Conservation (phyloP, 2,113 vertebrate species). For the Ameiurus melas region DNA sequence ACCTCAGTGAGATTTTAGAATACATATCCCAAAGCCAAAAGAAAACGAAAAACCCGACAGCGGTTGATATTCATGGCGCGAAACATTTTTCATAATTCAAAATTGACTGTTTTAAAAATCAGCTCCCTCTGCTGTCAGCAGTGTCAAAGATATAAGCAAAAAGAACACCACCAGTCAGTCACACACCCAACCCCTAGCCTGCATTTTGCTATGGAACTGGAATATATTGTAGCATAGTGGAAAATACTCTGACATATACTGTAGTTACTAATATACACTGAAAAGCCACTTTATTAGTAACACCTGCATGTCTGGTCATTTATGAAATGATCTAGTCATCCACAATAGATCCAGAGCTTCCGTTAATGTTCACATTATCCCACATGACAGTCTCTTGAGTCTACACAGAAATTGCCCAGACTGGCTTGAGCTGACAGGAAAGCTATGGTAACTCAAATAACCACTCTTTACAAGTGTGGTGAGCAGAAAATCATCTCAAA, state of each 20-base stretch:
- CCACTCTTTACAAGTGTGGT: neutral
- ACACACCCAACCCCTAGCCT: neutral
- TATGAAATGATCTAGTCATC: neutral
- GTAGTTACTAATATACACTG: neutral
- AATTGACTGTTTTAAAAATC: conserved; percentile 32
- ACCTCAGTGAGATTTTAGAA: conserved; percentile 25
- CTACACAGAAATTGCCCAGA: neutral
- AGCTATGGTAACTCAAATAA: neutral
- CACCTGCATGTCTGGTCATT: neutral
- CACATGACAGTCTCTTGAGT: neutral
- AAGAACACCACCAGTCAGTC: neutral
- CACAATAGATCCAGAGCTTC: neutral
- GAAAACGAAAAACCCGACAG: neutral
- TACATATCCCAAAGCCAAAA: conserved; percentile 2
- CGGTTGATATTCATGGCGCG: conserved; percentile 10
- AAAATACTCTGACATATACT: neutral
- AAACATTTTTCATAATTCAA: conserved; percentile 32
- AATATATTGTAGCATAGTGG: neutral
- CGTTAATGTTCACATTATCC: neutral
- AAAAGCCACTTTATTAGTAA: neutral
- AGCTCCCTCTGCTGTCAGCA: neutral
- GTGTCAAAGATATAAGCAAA: neutral
- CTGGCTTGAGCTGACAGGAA: neutral
- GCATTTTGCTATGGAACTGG: too few relatives aligned
- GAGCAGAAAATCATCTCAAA: neutral